A percentile compares a stretch with the other conserved stretches of the same genome.
These are phyloP conservation scores for Ceratosolen solmsi DNA, from an alignment of 1,140 invertebrate species.

Conservation along the genomic window DNA sequence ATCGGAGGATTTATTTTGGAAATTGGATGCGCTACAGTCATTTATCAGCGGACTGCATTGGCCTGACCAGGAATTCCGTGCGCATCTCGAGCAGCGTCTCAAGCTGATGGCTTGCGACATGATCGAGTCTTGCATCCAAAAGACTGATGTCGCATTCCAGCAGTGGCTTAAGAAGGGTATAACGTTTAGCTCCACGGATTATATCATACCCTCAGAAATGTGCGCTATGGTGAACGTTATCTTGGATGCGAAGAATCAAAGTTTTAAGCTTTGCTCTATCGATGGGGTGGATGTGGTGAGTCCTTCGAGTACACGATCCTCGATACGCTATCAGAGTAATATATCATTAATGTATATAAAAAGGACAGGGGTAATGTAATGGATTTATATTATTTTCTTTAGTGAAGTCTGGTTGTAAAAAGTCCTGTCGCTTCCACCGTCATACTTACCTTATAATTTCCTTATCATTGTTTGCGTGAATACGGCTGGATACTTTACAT, in stretches of 20 bases:
- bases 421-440: slow-evolving; percentile 22
- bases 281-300: slow-evolving; percentile 97
- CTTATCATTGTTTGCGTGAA: no score
- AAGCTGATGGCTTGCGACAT: slow-evolving; percentile 99
- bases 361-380: slow-evolving; percentile 48
- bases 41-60: slow-evolving; percentile 99
- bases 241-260: slow-evolving; percentile 93
- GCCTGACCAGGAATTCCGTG: slow-evolving; percentile 98
- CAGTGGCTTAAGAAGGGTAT: slow-evolving; percentile 90
- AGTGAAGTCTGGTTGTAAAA: slow-evolving; percentile 44
- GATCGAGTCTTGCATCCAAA: slow-evolving; percentile 98
- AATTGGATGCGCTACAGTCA: slow-evolving; percentile 96
- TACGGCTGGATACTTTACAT: no score
- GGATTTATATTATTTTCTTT: slow-evolving; percentile 40
- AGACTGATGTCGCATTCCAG: slow-evolving; percentile 84
- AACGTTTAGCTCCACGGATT: slow-evolving; percentile 93
- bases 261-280: slow-evolving; percentile 95
- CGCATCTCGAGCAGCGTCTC: slow-evolving; percentile 95
- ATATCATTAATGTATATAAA: slow-evolving; percentile 27
- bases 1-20: slow-evolving; percentile 99
- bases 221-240: slow-evolving; percentile 99
- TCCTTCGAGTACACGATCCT: slow-evolving; percentile 51
- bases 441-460: no score
- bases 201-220: slow-evolving; percentile 97
- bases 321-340: slow-evolving; percentile 48